These are phyloP conservation scores for Pangasius djambal DNA, from an alignment of 2,797 vertebrate genomes.

Conservation along the genomic window DNA sequence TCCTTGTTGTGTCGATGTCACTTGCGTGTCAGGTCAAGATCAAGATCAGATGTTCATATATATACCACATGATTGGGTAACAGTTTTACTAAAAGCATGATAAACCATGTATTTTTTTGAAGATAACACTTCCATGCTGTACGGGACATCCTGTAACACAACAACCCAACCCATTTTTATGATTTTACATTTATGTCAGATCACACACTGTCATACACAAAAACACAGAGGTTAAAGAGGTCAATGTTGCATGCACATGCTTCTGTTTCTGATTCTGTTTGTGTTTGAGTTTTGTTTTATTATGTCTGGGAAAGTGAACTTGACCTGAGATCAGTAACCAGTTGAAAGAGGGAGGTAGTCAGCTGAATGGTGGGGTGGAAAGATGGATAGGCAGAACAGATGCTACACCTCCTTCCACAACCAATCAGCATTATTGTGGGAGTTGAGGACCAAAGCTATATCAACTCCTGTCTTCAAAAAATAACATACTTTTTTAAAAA, in stretches of 20 bases:
- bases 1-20: not conserved
- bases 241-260: not conserved
- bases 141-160: not conserved
- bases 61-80: not conserved
- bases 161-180: not conserved
- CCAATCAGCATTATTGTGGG: constrained; percentile 43
- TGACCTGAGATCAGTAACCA: constrained; percentile 32
- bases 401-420: constrained; percentile 45
- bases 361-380: not conserved
- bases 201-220: not conserved
- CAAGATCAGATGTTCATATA: not conserved
- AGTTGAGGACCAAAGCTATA: constrained; percentile 29
- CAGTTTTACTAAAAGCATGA: not conserved
- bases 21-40: not conserved
- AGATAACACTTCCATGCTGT: not conserved
- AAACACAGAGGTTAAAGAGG: not conserved
- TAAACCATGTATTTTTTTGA: not conserved
- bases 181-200: not conserved
- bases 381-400: constrained; percentile 10
- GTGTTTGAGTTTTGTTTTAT: constrained; percentile 13
- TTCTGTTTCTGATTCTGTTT: constrained; percentile 24
- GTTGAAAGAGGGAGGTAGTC: not conserved
- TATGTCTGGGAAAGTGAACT: constrained; percentile 23
- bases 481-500: constrained; percentile 2
- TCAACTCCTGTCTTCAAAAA: constrained; percentile 14